Evolutionary conservation across 2,888 invertebrate genomes (phyloP), one percentile per base, ranked within the genome.

Genomic region (Gerosis bhagava): DNA sequence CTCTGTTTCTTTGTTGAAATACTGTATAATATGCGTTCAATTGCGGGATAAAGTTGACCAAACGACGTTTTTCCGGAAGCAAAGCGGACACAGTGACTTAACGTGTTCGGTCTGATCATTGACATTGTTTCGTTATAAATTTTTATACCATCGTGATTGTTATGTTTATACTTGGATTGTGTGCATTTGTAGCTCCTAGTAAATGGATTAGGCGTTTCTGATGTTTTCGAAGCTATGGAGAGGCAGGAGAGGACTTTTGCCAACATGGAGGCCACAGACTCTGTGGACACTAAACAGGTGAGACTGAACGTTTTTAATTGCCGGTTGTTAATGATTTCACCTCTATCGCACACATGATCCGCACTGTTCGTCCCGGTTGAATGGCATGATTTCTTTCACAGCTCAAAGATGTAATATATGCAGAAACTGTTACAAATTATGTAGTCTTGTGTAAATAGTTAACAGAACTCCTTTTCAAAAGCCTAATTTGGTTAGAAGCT

Each of bases 201-300:
- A 71, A 67, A 77, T 79, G 81, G 73, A 74, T 66, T 77, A 80
- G 77, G 65, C 72, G 71, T 75, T 86, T 88, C 88, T 89, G 80
- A 89, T 89, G 89, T 80, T 81, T 81, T 70, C 83, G 70, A 80
- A 72, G 73, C 65, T 66, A 87, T 88, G 87, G 81, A 83, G 73
- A 76, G 82, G 76, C 79, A 78, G 77, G 84, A 84, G 69, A 77
- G 84, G 77, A 79, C 83, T 79, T 81, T 87, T 74, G 79, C 80
- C 77, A 92, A 92, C 82, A 90, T 91, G 91, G 92, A 92, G 83
- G 82, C 89, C 69, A 82, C 84, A 63, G 92, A 92, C 77, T 88
- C 87, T 70, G 90, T 91, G 83, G 91, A 91, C 71, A 91, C 92
- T 60, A 91, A 91, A 90, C 92, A 92, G 92, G 92, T 92, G 90